Evolutionary conservation across 2,797 vertebrate species (phyloP).

Genomic region (Schizopygopsis pylzovi): DNA sequence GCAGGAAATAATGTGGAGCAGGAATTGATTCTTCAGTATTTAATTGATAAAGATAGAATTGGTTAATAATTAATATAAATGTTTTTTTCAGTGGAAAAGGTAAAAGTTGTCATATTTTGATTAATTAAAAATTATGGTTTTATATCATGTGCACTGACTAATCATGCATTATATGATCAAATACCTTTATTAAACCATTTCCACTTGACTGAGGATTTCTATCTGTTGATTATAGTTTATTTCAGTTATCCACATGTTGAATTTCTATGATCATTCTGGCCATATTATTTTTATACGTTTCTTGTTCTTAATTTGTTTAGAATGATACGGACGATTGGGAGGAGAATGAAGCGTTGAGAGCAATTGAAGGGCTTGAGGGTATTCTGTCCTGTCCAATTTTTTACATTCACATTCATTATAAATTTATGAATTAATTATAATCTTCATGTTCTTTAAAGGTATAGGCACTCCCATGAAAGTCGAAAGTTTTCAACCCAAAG

Average conservation of each 20-base stretch:
- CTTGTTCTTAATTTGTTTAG: conserved; percentile 53
- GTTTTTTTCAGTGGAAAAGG: no score
- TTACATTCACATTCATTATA: neutral
- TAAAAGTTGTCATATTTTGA: neutral
- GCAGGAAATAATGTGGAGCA: neutral
- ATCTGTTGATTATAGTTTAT: neutral
- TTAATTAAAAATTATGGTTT: neutral
- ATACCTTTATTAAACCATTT: neutral
- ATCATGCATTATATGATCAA: neutral
- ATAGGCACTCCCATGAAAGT: conserved; percentile 59
- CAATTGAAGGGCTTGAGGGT: conserved; percentile 83
- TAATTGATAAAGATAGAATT: neutral
- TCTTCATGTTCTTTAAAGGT: conserved; percentile 42
- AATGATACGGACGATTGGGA: conserved; percentile 81
- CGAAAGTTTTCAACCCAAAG: conserved; percentile 77
- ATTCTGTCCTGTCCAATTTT: neutral
- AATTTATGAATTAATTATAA: neutral
- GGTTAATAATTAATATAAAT: no score
- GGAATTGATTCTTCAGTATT: neutral
- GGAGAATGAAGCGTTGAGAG: conserved; percentile 80
- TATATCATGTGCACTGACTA: neutral
- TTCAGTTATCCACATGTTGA: neutral
- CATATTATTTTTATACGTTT: neutral
- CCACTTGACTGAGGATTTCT: neutral
- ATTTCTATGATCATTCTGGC: neutral